Conservation (phyloP, 2,888 invertebrate species). For the Mythimna albipuncta region DNA sequence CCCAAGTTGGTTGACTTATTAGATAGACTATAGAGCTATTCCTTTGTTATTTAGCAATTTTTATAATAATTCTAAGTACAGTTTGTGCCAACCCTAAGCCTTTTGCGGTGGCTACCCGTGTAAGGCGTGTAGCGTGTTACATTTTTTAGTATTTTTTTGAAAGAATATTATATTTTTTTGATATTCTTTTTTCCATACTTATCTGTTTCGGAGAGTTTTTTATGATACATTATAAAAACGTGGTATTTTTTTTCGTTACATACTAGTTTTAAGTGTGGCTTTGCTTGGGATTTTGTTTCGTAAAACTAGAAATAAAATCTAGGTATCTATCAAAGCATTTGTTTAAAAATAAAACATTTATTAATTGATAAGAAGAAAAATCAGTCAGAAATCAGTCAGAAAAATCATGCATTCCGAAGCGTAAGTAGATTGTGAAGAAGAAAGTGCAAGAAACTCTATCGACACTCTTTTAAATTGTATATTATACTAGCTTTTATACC, state of each 20-base stretch:
- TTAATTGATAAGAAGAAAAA: no score
- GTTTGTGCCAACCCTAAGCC: conserved; percentile 70
- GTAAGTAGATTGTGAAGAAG: no score
- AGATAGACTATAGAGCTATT: no score
- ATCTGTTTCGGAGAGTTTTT: conserved; percentile 69
- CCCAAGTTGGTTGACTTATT: no score
- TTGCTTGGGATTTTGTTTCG: conserved; percentile 13
- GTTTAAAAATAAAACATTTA: no score
- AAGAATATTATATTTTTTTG: conserved; percentile 79
- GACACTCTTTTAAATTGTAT: no score
- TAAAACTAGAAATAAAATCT: no score
- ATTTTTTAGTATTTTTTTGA: conserved; percentile 72
- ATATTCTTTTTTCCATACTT: conserved; percentile 79
- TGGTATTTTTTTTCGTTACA: conserved; percentile 61
- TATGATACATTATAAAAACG: conserved; percentile 68
- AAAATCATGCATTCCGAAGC: no score
- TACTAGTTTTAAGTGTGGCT: conserved; percentile 29
- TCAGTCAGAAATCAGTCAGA: no score
- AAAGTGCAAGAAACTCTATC: no score
- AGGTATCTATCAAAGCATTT: no score
- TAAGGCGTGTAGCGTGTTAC: conserved; percentile 69
- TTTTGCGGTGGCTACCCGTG: conserved; percentile 75
- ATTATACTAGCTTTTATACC: no score
- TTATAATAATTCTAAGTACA: conserved; percentile 1
- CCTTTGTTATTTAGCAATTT: not conserved